Percentiles rank a stretch among this genome's conserved stretches.
Evolutionary conservation across 2,113 vertebrate genomes (phyloP).

Genomic region (Labrus mixtus): DNA sequence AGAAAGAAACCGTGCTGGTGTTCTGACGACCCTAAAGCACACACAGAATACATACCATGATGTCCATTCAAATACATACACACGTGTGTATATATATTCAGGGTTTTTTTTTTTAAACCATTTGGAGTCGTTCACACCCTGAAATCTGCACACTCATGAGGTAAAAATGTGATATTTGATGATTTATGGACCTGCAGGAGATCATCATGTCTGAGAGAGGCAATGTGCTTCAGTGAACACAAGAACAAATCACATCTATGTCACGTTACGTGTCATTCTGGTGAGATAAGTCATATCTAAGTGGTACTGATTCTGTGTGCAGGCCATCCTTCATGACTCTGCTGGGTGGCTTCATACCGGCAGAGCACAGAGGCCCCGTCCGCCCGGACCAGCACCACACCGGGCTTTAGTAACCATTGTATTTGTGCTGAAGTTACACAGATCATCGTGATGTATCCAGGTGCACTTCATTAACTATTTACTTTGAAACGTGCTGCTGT

Average conservation of each 20-base stretch:
- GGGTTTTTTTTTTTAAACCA: constrained; percentile 19
- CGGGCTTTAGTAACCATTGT: not conserved
- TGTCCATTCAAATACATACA: too few relatives aligned
- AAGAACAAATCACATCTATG: too few relatives aligned
- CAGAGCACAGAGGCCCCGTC: constrained; percentile 52
- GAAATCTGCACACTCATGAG: constrained; percentile 5
- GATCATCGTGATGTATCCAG: not conserved
- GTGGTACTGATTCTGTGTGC: not conserved
- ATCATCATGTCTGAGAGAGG: too few relatives aligned
- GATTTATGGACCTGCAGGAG: not conserved
- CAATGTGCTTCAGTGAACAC: not conserved
- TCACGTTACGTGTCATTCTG: too few relatives aligned
- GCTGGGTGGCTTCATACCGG: constrained; percentile 65
- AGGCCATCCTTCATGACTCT: constrained; percentile 50
- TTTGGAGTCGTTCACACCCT: not conserved
- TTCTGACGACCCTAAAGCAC: too few relatives aligned
- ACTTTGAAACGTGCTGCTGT: not conserved
- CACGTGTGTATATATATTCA: not conserved
- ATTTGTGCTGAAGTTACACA: not conserved
- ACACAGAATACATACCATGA: too few relatives aligned
- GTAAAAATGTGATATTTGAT: constrained; percentile 8
- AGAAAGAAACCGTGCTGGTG: too few relatives aligned
- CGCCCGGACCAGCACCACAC: constrained; percentile 48
- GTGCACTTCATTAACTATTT: fast-evolving
- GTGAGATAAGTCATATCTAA: not conserved